Conservation (phyloP, 2,888 invertebrate genomes). For the Dichetophora obliterata region DNA sequence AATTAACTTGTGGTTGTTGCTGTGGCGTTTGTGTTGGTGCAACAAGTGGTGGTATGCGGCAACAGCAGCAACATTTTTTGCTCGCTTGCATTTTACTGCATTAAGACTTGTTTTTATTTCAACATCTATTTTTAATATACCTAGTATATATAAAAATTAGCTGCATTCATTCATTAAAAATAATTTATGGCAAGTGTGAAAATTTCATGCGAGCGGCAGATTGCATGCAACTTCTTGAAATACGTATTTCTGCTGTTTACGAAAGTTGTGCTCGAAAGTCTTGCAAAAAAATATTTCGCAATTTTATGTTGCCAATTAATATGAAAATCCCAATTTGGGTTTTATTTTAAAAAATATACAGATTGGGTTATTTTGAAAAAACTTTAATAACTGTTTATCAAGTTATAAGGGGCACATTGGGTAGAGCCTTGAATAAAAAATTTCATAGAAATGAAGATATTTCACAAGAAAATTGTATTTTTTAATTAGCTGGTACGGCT, state of each 20-base stretch:
- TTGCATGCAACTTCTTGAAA: constrained; percentile 17
- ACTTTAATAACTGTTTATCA: too few species aligned
- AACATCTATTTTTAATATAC: constrained; percentile 30
- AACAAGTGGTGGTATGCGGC: constrained; percentile 8
- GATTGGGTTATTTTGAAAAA: too few species aligned
- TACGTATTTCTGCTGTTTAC: not conserved
- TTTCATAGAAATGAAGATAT: too few species aligned
- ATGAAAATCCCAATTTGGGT: not conserved
- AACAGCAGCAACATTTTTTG: constrained; percentile 3
- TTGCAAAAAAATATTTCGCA: not conserved
- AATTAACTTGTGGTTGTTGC: not conserved
- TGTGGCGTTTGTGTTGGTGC: not conserved
- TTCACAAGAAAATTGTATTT: too few species aligned
- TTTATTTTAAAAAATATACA: too few species aligned
- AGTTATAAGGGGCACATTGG: too few species aligned
- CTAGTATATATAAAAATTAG: constrained; percentile 15
- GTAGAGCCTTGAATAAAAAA: too few species aligned
- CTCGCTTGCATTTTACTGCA: not conserved
- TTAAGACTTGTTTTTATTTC: constrained; percentile 8
- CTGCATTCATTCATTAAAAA: constrained; percentile 34
- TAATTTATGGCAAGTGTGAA: constrained; percentile 39
- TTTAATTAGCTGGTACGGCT: too few species aligned
- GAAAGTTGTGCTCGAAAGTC: not conserved
- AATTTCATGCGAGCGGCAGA: constrained; percentile 23
- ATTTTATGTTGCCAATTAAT: not conserved